Percentiles rank a stretch among this genome's conserved stretches.
Evolutionary conservation across 2,797 vertebrate genomes (phyloP).

Genomic region (Gymnothorax javanicus): DNA sequence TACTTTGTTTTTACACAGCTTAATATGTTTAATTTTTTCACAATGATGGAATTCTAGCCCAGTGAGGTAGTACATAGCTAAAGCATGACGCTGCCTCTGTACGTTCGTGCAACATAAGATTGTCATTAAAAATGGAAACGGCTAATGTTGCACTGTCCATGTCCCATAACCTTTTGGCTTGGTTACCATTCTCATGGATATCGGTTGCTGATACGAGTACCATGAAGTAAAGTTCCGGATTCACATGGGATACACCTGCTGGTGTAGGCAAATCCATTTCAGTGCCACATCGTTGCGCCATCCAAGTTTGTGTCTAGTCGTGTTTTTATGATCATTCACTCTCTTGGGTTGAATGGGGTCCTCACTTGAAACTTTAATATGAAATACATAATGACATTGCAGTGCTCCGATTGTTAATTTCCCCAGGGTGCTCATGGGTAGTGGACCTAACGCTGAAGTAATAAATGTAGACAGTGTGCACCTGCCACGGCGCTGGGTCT

Average conservation of each 20-base stretch:
- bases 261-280: too few species aligned
- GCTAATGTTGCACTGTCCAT: too few species aligned
- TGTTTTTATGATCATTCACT: neutral
- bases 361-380: slow-evolving; percentile 69
- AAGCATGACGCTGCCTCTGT: neutral
- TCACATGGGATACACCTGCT: too few species aligned
- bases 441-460: slow-evolving; percentile 6
- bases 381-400: slow-evolving; percentile 65
- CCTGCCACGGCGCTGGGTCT: neutral
- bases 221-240: too few species aligned
- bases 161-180: slow-evolving; percentile 14
- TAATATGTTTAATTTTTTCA: too few species aligned
- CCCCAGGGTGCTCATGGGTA: slow-evolving; percentile 26
- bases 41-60: too few species aligned
- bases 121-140: too few species aligned
- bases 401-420: slow-evolving; percentile 51
- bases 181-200: slow-evolving; percentile 43
- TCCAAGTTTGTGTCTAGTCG: neutral
- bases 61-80: neutral
- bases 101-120: neutral
- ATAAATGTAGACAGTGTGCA: neutral
- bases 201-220: too few species aligned
- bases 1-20: too few species aligned
- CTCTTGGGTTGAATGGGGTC: slow-evolving; percentile 38
- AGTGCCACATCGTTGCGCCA: neutral